Evolutionary conservation across 2,797 vertebrate species (phyloP), one percentile per base, ranked within the genome.

Genomic region (Alca torda): DNA sequence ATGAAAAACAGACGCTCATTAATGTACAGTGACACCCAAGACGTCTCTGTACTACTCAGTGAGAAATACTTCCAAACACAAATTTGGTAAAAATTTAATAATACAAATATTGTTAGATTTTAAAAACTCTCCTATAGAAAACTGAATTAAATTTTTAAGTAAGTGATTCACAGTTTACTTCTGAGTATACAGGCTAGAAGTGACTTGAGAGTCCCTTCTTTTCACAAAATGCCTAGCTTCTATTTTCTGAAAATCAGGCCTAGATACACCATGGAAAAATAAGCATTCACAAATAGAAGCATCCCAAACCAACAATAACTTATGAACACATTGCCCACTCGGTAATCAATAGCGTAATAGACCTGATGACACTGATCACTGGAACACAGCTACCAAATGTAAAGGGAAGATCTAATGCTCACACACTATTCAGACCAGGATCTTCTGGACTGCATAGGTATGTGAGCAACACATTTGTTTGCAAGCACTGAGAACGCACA

Each of bases 1-100:
- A 89, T 93, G 83, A 81, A 90, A 94, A 89, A 63, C 87, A 95
- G 91, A 96, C 0, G 3, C 76, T 95, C 94, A 91, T 90, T 96
- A 95, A 93, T 94, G 95, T 84, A 70, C 84, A 73, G 79, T 73
- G 83, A 93, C 83, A 88, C 74, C 80, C 91, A 90, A 93, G 87
- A 95, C 81, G 70, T 87, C 87, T 95, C 91, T 86, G 69, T 75
- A 84, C 51, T 64, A 78, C 54, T 77, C 79, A 72, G 56, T 67
- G 53, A 85, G 81, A 96, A 97, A 93, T 83, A 92, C 75, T 87
- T 94, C 90, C 93, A 97, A 94, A 92, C 80, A 93, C 72, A 95
- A 76, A 96, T 96, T 92, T 83, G 60, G 63, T 87, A 94, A 91
- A 95, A 94, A 87, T 87, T 93, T 85, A 96, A 78, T 92, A 92